Percentiles rank a stretch among this genome's conserved stretches.
Evolutionary conservation across 2,113 vertebrate genomes (phyloP).

Genomic region (Cairina moschata): DNA sequence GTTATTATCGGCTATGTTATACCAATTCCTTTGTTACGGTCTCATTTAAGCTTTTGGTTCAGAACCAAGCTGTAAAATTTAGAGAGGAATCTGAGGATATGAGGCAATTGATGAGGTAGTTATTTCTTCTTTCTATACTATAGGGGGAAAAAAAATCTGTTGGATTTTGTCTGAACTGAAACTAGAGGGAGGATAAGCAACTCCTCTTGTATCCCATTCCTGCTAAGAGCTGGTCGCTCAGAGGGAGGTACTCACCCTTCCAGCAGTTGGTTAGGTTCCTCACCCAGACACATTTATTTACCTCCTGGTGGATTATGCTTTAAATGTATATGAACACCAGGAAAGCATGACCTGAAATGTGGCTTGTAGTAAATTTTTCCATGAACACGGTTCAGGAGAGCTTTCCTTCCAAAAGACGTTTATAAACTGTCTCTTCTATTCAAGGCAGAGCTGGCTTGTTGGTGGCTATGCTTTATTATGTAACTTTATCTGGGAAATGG

Average conservation of each 20-base stretch:
- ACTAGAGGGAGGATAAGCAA: too few species aligned
- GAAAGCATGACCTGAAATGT: neutral
- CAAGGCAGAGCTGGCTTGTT: neutral
- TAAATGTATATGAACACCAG: neutral
- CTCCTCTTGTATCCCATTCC: neutral
- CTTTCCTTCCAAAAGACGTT: neutral
- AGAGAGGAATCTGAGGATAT: neutral
- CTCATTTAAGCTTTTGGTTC: neutral
- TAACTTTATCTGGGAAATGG: neutral
- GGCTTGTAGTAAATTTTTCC: neutral
- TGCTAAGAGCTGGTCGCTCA: neutral
- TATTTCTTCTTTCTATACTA: neutral
- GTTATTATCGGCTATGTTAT: too few species aligned
- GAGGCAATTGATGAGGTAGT: neutral
- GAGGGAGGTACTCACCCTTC: too few species aligned
- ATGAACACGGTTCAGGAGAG: neutral
- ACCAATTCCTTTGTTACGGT: too few species aligned
- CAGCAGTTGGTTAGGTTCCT: neutral
- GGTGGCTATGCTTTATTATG: neutral
- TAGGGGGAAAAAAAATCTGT: neutral
- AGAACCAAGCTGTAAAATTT: neutral
- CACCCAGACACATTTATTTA: neutral
- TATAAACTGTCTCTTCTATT: neutral
- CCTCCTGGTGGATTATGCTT: neutral
- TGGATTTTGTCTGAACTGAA: neutral